Conservation (phyloP, 2,797 vertebrate species). For the Characodon lateralis region DNA sequence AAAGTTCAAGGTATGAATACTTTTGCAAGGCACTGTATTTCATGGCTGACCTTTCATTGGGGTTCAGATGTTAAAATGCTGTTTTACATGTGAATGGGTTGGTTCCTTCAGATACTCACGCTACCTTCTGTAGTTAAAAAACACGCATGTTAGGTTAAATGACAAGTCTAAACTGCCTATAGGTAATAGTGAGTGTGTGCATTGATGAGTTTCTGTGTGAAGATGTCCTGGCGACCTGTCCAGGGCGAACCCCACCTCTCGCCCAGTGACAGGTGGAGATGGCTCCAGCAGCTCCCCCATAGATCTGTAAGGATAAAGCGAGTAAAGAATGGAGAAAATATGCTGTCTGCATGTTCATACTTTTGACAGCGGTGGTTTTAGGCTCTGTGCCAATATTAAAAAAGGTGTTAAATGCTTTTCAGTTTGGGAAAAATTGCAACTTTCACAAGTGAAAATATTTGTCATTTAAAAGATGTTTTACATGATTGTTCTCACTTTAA, state of each 20-base stretch:
- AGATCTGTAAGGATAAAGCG: background rate
- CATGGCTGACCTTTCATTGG: background rate
- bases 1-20: background rate
- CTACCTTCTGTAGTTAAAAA: background rate
- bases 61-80: background rate
- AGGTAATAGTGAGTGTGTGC: background rate
- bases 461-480: background rate
- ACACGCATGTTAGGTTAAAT: background rate
- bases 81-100: background rate
- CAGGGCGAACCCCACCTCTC: background rate
- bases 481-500: background rate
- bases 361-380: background rate
- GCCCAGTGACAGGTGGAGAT: background rate
- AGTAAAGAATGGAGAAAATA: background rate
- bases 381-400: background rate
- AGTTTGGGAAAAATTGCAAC: background rate
- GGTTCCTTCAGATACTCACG: background rate
- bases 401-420: background rate
- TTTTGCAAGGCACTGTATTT: background rate
- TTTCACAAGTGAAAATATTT: background rate
- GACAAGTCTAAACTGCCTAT: background rate
- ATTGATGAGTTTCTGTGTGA: background rate
- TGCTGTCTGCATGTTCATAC: background rate
- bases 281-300: background rate
- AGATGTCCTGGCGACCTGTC: background rate